A percentile compares a stretch with the other conserved stretches of the same genome.
phyloP scores from a whole-genome alignment of 1,140 invertebrate species.

The Sminthurinus signatus region DNA sequence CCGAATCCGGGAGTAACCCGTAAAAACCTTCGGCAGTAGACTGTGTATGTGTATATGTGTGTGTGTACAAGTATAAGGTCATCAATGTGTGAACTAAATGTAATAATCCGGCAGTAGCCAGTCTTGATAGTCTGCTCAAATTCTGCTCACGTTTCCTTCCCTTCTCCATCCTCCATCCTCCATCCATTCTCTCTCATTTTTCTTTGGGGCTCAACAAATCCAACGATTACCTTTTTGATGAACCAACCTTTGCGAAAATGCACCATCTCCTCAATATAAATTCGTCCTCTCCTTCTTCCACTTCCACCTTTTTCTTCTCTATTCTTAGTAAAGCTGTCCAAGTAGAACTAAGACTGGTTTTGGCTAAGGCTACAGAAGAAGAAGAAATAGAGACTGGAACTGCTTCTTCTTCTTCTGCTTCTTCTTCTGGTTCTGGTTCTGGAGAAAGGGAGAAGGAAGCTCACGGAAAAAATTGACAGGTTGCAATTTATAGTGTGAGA shows the following conservation, averaged over 20 bases:
- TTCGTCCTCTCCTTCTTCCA: too few relatives aligned
- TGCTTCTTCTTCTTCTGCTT: too few relatives aligned
- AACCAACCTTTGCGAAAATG: too few relatives aligned
- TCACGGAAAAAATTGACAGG: conserved; percentile 35
- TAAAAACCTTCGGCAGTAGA: too few relatives aligned
- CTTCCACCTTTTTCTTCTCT: too few relatives aligned
- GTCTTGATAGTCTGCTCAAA: conserved; percentile 18
- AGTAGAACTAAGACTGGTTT: too few relatives aligned
- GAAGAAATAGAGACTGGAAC: too few relatives aligned
- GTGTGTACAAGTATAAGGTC: conserved; percentile 37
- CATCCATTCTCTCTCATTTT: conserved; percentile 20
- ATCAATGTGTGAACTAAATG: conserved; percentile 42
- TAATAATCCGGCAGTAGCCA: conserved; percentile 40
- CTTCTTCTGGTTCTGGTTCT: background rate
- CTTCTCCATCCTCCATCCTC: too few relatives aligned
- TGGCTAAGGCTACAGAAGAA: too few relatives aligned
- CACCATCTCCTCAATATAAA: conserved; percentile 23
- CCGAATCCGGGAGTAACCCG: too few relatives aligned
- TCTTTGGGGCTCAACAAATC: conserved; percentile 40
- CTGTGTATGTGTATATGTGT: too few relatives aligned
- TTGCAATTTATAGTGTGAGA: conserved; percentile 29
- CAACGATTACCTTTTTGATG: conserved; percentile 41
- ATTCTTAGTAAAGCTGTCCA: too few relatives aligned
- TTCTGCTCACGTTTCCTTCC: conserved; percentile 37
- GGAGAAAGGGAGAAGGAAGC: background rate